Evolutionary conservation across 2,113 vertebrate species (phyloP).

Genomic region (Baryphthengus martii): DNA sequence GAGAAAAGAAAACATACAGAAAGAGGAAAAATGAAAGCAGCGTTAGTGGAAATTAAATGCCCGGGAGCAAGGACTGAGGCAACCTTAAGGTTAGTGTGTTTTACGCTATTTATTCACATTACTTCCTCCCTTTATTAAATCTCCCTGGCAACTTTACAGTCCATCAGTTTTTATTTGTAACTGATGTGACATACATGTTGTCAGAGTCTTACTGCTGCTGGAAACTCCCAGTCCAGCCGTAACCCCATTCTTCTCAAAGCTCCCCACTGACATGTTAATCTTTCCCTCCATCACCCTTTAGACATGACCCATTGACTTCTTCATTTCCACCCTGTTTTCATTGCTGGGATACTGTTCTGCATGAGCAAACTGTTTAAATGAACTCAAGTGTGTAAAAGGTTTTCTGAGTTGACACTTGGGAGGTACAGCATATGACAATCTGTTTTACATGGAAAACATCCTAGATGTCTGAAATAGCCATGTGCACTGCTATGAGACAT

Average conservation of each 20-base stretch:
- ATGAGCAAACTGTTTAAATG: conserved; percentile 1
- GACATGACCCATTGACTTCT: conserved; percentile 4
- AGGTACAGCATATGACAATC: neutral
- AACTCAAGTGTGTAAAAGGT: neutral
- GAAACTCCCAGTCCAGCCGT: conserved; percentile 1
- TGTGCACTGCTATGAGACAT: neutral
- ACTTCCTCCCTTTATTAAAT: conserved; percentile 6
- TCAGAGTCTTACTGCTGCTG: neutral
- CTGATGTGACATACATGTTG: neutral
- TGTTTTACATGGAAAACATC: conserved; percentile 9
- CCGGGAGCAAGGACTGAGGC: neutral
- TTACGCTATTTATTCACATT: neutral
- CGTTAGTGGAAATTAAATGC: neutral
- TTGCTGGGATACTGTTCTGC: conserved; percentile 18
- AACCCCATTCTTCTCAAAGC: neutral
- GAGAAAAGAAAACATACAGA: neutral
- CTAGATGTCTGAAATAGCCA: neutral
- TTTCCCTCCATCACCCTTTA: conserved; percentile 20
- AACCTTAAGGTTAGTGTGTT: neutral
- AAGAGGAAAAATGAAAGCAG: neutral
- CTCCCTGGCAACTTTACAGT: conserved; percentile 25
- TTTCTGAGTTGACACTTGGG: neutral
- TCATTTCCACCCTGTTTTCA: neutral
- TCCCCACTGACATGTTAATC: conserved; percentile 31
- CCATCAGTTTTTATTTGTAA: conserved; percentile 18